Base-by-base conservation (phyloP, 1,140 invertebrate species). In the Sesamia nonagrioides region DNA sequence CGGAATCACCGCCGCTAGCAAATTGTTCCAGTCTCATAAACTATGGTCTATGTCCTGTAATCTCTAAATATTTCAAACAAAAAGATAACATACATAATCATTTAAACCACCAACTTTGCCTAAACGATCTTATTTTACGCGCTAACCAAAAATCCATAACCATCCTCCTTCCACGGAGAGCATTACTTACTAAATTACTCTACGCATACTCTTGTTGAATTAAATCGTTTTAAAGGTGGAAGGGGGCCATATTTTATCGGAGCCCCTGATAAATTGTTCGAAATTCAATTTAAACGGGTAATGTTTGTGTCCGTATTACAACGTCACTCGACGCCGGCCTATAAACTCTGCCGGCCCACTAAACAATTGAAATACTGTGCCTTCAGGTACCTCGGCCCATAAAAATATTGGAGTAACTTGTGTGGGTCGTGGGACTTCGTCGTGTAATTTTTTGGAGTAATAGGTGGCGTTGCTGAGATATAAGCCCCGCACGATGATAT, bases 211-310 rank as follows among this genome's bases (percentile, higher is more conserved):
- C 68, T 58, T 63, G 37, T 58, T 63, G 81, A 83, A 91, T 91
- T 90, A 91, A 90, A 92, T 87, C 85, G 85, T 90, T 87, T 74
- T 50, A 77, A 73, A 75, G 58, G 82, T 27, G 27, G 84, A 84
- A 80, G 66, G 79, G 82, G 58, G 77, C 83, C 82, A 84, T 92
- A 91, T 92, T 92, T 94, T 92, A 92, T 92, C 89, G 84, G 85
- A 77, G 80, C 76, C 58, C 84, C 85, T 92, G 90, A 94, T 92
- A 94, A 94, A 94, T 92, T 91, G 91, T 87, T 77, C 87, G 86
- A 91, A 92, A 94, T 94, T 94, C 91, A 92, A 94, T 94, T 94
- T 94, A 94, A 94, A 94, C 92, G 91, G 92, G 91, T 88, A 93
- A 92, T 93, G 91, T 92, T 93, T 92, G 88, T 91, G 90, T 89